Percentiles rank a stretch among this genome's conserved stretches.
Evolutionary conservation across 2,797 vertebrate genomes (phyloP).

Genomic region (Acanthopagrus latus): DNA sequence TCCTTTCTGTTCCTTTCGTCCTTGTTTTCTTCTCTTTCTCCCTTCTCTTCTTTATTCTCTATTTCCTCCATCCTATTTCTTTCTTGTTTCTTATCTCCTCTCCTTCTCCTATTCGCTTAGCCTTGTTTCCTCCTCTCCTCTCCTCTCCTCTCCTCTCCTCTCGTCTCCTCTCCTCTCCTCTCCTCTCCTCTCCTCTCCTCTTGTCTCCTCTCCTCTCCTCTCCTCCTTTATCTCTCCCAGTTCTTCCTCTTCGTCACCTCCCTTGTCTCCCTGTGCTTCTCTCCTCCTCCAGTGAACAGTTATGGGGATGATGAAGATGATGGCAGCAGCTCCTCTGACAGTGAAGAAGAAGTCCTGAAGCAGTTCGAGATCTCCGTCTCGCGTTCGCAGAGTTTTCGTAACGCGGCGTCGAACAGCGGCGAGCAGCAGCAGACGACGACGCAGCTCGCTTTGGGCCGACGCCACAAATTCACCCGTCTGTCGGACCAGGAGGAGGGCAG

Average conservation of each 20-base stretch:
- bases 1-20: too few relatives aligned
- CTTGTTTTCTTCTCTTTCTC: too few relatives aligned
- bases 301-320: constrained; percentile 75
- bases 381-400: constrained; percentile 86
- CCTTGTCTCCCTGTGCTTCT: constrained; percentile 48
- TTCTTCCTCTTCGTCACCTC: constrained; percentile 24
- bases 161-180: background rate
- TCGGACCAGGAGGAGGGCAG: constrained; percentile 84
- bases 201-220: background rate
- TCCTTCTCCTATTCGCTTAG: too few relatives aligned
- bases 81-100: too few relatives aligned
- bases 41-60: too few relatives aligned
- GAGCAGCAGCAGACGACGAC: constrained; percentile 50
- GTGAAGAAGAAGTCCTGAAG: constrained; percentile 87
- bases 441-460: constrained; percentile 57
- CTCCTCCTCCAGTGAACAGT: constrained; percentile 81
- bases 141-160: too few relatives aligned
- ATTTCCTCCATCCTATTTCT: background rate
- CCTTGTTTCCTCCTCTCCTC: too few relatives aligned
- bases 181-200: background rate
- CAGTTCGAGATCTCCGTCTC: constrained; percentile 90
- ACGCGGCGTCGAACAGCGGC: constrained; percentile 25
- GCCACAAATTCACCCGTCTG: constrained; percentile 80
- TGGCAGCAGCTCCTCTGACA: constrained; percentile 84
- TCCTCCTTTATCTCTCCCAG: constrained; percentile 25